These are phyloP conservation scores for Ciconia boyciana DNA, from an alignment of 2,113 vertebrate species.

Conservation along the genomic window DNA sequence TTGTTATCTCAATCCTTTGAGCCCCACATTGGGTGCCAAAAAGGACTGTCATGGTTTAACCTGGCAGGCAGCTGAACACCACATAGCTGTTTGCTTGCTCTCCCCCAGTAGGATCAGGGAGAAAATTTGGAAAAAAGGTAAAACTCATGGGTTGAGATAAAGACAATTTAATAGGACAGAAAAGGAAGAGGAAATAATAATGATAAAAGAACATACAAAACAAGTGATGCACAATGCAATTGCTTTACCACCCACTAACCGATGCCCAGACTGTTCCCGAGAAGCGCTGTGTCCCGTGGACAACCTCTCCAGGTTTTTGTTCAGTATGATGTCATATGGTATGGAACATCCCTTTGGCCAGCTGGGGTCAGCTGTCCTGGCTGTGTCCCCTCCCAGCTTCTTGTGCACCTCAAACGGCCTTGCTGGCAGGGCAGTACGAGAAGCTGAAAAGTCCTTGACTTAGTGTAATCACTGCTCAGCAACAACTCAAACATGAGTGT, in stretches of 20 bases:
- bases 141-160: background rate
- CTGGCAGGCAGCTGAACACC: background rate
- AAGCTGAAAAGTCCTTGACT: background rate
- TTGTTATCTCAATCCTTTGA: no score
- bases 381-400: background rate
- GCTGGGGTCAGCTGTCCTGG: background rate
- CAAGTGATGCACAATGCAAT: background rate
- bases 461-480: background rate
- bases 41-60: no score
- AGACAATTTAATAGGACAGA: background rate
- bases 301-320: background rate
- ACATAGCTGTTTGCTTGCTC: background rate
- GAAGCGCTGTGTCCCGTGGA: rapidly evolving
- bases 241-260: background rate
- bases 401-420: background rate
- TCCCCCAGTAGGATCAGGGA: background rate
- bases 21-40: no score
- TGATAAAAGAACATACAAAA: background rate
- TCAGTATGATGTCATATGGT: background rate
- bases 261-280: background rate
- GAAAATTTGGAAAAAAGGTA: background rate
- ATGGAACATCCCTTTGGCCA: background rate
- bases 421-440: background rate
- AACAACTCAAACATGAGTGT: background rate
- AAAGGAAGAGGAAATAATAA: background rate